Base-by-base conservation (phyloP, 2,888 invertebrate species). In the Ichneumon xanthorius region DNA sequence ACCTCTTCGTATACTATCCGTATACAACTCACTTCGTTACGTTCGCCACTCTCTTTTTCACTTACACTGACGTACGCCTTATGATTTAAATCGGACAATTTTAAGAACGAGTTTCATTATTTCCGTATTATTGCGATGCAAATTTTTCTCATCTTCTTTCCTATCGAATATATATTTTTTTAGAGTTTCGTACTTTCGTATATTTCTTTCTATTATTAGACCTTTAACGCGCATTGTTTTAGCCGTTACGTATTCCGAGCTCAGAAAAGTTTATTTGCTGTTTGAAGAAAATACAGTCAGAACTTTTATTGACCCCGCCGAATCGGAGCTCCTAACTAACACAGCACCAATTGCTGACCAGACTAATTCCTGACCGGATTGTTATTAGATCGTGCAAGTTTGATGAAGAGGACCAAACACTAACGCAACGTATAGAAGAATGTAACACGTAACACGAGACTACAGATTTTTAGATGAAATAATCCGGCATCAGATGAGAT, bases 21-120 rank as follows among this genome's bases (percentile, higher is more conserved):
- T 65, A n/a, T 80, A 45, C 48, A 37, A 45, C 50, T 80, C 50
- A 70, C 75, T 76, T 70, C 19, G 71, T 55, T 63, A 22, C 73
- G 61, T 68, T 75, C n/a, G 16, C 45, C 37, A 67, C 48, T 58
- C 58, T 73, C 48, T 73, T 58, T n/a, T 33, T 58, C 55, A 48
- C 58, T 58, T 55, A 48, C 37, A 58, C n/a, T 63, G 33, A 16
- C 45, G 14, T 14, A 22, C 5, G n/a, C 40, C 73, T 67, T 75
- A 11, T 72, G 9, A 58, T 58, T 40, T 22, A 4, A 30, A 58
- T 53, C 33, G 11, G 14, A 14, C 3, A 30, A 55, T 19, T 26
- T n/a, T 37, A 5, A 4, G 19, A 37, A 72, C 6, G 37, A 11
- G 33, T 55, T 72, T 11, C 14, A 37, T 72, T 37, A 53, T 53